These are phyloP conservation scores for Drosophila lini DNA, from an alignment of 1,140 invertebrate species.

Conservation along the genomic window DNA sequence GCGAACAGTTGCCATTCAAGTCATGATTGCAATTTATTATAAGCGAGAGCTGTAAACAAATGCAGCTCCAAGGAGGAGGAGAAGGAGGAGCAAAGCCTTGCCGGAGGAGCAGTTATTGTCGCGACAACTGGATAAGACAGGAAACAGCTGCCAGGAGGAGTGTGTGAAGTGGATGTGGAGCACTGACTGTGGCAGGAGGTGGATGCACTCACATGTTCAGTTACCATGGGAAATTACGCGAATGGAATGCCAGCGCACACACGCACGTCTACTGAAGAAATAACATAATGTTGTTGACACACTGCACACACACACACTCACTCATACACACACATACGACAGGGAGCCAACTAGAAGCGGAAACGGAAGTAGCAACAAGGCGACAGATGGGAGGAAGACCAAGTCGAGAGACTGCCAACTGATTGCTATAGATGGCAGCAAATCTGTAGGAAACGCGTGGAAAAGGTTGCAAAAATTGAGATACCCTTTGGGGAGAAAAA, in stretches of 20 bases:
- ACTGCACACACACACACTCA: constrained; percentile 33
- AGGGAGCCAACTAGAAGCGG: constrained; percentile 69
- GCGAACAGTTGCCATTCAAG: constrained; percentile 59
- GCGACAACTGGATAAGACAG: constrained; percentile 55
- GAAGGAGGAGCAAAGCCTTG: constrained; percentile 18
- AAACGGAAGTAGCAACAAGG: constrained; percentile 73
- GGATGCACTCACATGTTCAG: constrained; percentile 66
- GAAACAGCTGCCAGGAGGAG: constrained; percentile 30
- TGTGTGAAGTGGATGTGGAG: constrained; percentile 6
- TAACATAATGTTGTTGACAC: constrained; percentile 78
- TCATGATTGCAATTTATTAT: constrained; percentile 70
- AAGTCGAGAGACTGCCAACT: constrained; percentile 43
- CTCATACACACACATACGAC: not conserved
- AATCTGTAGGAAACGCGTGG: not conserved
- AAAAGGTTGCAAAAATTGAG: constrained; percentile 1
- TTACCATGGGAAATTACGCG: constrained; percentile 80
- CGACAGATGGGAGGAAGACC: constrained; percentile 56
- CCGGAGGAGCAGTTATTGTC: constrained; percentile 54
- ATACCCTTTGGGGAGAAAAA: constrained; percentile 3
- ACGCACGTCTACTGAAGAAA: constrained; percentile 30
- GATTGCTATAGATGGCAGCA: constrained; percentile 57
- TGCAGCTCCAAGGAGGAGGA: constrained; percentile 19
- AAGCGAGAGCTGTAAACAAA: constrained; percentile 54
- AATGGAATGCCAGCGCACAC: constrained; percentile 62
- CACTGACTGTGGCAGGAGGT: not conserved